Conservation (phyloP, 2,888 invertebrate genomes). For the Volucella inflata region DNA sequence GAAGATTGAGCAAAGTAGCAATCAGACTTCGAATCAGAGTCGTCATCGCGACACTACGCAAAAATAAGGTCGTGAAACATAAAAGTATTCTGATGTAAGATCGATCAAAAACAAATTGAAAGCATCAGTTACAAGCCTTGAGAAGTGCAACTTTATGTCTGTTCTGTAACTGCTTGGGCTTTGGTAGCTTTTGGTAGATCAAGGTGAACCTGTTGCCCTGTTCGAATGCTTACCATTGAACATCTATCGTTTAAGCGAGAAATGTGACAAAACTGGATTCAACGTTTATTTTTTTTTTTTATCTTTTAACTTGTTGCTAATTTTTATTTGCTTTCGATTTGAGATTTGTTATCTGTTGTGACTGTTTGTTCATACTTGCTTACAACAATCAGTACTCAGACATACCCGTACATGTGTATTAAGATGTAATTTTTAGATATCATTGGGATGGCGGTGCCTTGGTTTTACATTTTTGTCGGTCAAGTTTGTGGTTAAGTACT, state of each 20-base stretch:
- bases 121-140: constrained; percentile 39
- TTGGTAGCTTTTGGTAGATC: constrained; percentile 23
- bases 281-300: constrained; percentile 6
- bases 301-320: too few species aligned
- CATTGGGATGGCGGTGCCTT: too few species aligned
- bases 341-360: too few species aligned
- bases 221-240: constrained; percentile 50
- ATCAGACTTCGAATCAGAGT: constrained; percentile 22
- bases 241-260: constrained; percentile 40
- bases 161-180: background rate
- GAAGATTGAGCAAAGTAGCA: too few species aligned
- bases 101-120: constrained; percentile 14
- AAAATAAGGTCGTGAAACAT: constrained; percentile 6
- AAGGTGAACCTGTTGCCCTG: constrained; percentile 52
- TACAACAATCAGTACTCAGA: too few species aligned
- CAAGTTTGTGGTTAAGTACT: too few species aligned
- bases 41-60: background rate
- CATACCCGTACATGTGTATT: too few species aligned
- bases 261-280: constrained; percentile 41
- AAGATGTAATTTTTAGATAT: too few species aligned
- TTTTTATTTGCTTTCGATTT: too few species aligned
- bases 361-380: too few species aligned
- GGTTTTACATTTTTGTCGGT: too few species aligned
- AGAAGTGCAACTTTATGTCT: constrained; percentile 7
- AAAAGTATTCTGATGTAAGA: constrained; percentile 13